A percentile compares a stretch with the other conserved stretches of the same genome.
phyloP scores from a whole-genome alignment of 2,797 vertebrate species.

The Sphenopsis melanotis region DNA sequence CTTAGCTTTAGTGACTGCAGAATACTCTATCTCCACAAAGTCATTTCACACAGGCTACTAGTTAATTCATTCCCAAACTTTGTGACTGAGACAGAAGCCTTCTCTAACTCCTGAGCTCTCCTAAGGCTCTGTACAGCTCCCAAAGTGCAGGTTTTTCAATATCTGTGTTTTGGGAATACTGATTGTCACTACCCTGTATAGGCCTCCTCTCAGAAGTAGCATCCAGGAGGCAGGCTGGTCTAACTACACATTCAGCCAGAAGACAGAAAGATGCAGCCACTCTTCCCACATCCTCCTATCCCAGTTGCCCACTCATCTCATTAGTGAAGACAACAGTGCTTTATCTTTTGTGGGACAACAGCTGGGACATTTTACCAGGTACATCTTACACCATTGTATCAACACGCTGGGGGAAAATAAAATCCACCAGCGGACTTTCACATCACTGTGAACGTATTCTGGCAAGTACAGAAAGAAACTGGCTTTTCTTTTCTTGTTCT shows the following conservation, averaged over 20 bases:
- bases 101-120: background rate
- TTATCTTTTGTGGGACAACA: background rate
- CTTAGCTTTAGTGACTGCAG: background rate
- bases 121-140: background rate
- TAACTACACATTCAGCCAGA: background rate
- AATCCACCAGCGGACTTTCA: background rate
- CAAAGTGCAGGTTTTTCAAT: background rate
- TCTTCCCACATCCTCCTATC: background rate
- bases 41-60: background rate
- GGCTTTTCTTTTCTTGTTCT: background rate
- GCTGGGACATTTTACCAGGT: background rate
- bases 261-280: background rate
- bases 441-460: background rate
- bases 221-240: background rate
- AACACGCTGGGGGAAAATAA: background rate
- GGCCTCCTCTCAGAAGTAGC: background rate
- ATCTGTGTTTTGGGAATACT: background rate
- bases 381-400: background rate
- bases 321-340: background rate
- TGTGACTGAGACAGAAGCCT: background rate
- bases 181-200: background rate
- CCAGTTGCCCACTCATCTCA: background rate
- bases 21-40: background rate
- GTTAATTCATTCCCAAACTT: background rate
- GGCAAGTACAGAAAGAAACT: background rate